phyloP scores from a whole-genome alignment of 2,113 vertebrate species.

The Hippoglossus stenolepis region DNA sequence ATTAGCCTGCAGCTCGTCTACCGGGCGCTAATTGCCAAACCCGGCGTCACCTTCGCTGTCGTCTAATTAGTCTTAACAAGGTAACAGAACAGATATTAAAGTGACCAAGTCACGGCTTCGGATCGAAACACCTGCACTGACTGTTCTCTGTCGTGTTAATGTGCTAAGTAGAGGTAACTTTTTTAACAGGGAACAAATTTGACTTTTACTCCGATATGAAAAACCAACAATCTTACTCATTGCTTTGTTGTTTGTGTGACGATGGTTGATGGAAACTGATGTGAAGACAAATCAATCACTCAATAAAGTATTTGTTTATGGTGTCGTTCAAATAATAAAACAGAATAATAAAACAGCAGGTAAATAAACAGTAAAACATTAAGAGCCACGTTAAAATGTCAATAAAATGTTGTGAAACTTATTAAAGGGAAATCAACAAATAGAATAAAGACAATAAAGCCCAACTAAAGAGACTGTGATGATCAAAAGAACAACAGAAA shows the following conservation, averaged over 20 bases:
- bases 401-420: not conserved
- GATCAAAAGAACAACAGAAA: not conserved
- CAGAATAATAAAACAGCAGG: not conserved
- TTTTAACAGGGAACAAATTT: not conserved
- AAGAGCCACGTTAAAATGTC: not conserved
- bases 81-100: slow-evolving; percentile 80
- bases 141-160: not conserved
- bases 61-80: slow-evolving; percentile 92
- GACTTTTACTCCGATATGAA: not conserved
- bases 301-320: not conserved
- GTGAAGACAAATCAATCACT: not conserved
- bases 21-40: slow-evolving; percentile 91
- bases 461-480: not conserved
- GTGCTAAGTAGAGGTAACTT: not conserved
- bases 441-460: too few relatives aligned
- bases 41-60: slow-evolving; percentile 89
- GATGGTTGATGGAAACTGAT: not conserved
- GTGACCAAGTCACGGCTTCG: slow-evolving; percentile 37
- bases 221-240: not conserved
- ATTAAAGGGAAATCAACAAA: not conserved
- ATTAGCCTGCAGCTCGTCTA: slow-evolving; percentile 91
- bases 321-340: not conserved
- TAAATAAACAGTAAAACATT: not conserved
- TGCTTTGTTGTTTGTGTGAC: not conserved
- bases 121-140: not conserved